A percentile compares a stretch with the other conserved stretches of the same genome.
Evolutionary conservation across 1,140 invertebrate species (phyloP).

Genomic region (Euglossa dilemma): DNA sequence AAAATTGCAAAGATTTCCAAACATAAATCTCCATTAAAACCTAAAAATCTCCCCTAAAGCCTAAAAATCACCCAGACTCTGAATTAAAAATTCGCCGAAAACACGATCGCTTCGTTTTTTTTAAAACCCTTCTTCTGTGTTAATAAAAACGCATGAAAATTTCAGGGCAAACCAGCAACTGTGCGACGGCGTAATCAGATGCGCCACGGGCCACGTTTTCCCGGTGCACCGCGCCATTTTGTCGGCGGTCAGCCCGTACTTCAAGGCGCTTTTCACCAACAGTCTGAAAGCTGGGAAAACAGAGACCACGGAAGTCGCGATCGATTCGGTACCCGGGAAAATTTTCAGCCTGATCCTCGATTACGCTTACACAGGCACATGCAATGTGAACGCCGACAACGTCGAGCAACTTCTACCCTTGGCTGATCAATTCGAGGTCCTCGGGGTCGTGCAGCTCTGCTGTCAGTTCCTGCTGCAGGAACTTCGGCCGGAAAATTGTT

Average conservation of each 20-base stretch:
- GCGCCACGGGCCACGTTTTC: conserved; percentile 87
- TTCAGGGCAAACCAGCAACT: conserved; percentile 86
- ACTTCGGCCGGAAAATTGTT: conserved; percentile 89
- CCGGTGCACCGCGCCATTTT: conserved; percentile 91
- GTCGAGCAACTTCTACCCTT: conserved; percentile 89
- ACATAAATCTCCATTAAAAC: no score
- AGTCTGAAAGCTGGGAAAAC: conserved; percentile 83
- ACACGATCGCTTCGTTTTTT: no score
- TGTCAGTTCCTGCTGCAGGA: conserved; percentile 87
- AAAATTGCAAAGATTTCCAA: no score
- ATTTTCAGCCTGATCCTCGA: conserved; percentile 89
- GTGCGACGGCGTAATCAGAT: conserved; percentile 90
- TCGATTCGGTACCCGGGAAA: conserved; percentile 87
- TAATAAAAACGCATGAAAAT: neutral
- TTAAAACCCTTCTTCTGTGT: neutral
- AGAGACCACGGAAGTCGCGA: conserved; percentile 86
- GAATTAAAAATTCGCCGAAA: no score
- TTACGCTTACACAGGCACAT: conserved; percentile 90
- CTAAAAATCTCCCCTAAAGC: no score
- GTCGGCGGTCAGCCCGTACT: conserved; percentile 92
- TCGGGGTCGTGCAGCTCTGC: conserved; percentile 90
- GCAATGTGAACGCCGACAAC: conserved; percentile 88
- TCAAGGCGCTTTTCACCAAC: conserved; percentile 92
- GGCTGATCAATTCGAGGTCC: conserved; percentile 90
- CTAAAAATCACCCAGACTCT: no score